Percentiles rank a stretch among this genome's conserved stretches.
Evolutionary conservation across 2,797 vertebrate genomes (phyloP).

Genomic region (Mareca penelope): DNA sequence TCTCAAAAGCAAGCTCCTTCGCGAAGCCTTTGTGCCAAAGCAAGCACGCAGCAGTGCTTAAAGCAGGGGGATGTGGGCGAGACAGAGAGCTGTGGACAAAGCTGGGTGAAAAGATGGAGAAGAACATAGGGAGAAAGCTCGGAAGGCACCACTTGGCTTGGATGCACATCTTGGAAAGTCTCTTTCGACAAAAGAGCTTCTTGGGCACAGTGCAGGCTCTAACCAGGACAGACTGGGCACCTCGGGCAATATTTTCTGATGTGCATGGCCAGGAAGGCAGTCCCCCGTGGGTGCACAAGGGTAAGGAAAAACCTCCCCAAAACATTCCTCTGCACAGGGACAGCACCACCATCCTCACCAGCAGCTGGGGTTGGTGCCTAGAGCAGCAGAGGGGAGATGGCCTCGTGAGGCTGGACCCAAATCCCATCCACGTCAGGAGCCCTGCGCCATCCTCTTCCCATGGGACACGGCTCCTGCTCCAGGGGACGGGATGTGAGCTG

Average conservation of each 20-base stretch:
- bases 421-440: neutral
- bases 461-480: neutral
- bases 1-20: neutral
- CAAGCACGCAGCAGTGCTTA: accelerated
- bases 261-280: accelerated
- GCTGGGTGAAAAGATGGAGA: neutral
- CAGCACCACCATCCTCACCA: neutral
- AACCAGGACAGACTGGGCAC: neutral
- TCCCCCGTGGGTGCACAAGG: neutral
- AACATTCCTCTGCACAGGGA: neutral
- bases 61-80: neutral
- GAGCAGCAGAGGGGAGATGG: neutral
- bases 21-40: neutral
- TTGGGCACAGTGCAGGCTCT: accelerated
- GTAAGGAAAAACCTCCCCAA: neutral
- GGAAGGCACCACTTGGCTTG: neutral
- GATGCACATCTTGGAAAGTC: neutral
- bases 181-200: neutral
- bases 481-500: accelerated
- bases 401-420: neutral
- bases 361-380: neutral
- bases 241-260: neutral
- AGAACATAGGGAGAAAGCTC: neutral
- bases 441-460: neutral
- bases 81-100: neutral